Percentiles rank a stretch among this genome's conserved stretches.
These are phyloP conservation scores for Gallinago undulata DNA, from an alignment of 2,113 vertebrate genomes.

Conservation along the genomic window DNA sequence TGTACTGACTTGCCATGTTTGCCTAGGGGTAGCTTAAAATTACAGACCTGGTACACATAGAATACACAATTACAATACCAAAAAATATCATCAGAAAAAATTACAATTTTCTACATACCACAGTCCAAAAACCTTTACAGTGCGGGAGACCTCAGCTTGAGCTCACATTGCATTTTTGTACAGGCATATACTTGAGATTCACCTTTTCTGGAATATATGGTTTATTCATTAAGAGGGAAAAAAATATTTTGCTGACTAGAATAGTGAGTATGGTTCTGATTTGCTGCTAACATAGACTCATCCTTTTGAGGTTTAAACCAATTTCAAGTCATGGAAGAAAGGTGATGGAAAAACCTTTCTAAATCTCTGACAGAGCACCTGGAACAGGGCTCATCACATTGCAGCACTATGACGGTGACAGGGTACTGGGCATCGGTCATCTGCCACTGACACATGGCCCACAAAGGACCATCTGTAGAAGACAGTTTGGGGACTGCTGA, in stretches of 20 bases:
- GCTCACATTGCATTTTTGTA: background rate
- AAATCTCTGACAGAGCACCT: background rate
- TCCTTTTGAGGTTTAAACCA: background rate
- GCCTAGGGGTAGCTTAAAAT: slow-evolving; percentile 53
- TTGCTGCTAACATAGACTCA: background rate
- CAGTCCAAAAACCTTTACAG: background rate
- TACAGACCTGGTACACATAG: background rate
- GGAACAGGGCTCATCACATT: background rate
- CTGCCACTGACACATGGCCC: background rate
- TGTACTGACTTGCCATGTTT: slow-evolving; percentile 23
- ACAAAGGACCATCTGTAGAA: background rate
- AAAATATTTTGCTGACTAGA: background rate
- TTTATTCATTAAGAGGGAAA: background rate
- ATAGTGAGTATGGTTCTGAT: background rate
- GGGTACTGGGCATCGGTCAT: background rate
- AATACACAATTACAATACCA: background rate
- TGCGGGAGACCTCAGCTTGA: background rate
- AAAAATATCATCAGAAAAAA: background rate
- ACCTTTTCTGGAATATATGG: background rate
- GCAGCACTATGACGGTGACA: background rate
- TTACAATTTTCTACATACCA: slow-evolving; percentile 24
- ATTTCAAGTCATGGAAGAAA: background rate
- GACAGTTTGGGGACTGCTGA: background rate
- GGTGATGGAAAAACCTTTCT: background rate
- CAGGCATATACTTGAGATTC: background rate